These are phyloP conservation scores for Geococcyx californianus DNA, from an alignment of 2,113 vertebrate species.

Conservation along the genomic window DNA sequence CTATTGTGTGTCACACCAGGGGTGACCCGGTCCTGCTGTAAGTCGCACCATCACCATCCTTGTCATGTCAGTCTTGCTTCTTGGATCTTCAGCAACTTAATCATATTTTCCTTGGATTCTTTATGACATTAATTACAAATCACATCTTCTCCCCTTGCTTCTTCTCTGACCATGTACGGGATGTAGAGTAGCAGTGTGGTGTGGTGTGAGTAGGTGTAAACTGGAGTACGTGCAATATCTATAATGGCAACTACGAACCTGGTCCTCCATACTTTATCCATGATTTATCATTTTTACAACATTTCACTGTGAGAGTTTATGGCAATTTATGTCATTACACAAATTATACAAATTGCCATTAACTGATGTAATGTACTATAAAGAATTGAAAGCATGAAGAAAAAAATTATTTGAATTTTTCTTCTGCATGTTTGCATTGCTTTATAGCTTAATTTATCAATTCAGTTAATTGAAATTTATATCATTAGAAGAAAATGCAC, in stretches of 20 bases:
- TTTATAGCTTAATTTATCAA: conserved; percentile 74
- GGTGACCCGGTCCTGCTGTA: fast-evolving
- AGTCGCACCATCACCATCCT: background rate
- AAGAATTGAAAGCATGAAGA: conserved; percentile 75
- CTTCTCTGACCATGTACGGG: fast-evolving
- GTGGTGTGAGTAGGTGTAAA: background rate
- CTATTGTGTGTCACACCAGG: background rate
- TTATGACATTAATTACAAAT: background rate
- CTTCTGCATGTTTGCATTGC: conserved; percentile 72
- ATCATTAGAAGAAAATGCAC: conserved; percentile 59
- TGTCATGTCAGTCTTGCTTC: background rate
- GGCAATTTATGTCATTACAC: conserved; percentile 80
- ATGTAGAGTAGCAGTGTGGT: background rate
- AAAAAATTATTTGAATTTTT: conserved; percentile 76
- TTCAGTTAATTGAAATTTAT: conserved; percentile 72
- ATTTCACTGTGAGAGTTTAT: conserved; percentile 71
- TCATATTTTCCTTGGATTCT: background rate
- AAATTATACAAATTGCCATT: conserved; percentile 82
- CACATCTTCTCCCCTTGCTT: background rate
- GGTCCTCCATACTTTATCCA: conserved; percentile 19
- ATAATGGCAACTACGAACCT: background rate
- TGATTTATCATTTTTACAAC: conserved; percentile 76
- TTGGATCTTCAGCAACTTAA: background rate
- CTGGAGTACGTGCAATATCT: background rate
- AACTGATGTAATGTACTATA: conserved; percentile 81